Percentiles rank a stretch among this genome's conserved stretches.
Evolutionary conservation across 2,113 vertebrate species (phyloP).

Genomic region (Phyllostomus hastatus): DNA sequence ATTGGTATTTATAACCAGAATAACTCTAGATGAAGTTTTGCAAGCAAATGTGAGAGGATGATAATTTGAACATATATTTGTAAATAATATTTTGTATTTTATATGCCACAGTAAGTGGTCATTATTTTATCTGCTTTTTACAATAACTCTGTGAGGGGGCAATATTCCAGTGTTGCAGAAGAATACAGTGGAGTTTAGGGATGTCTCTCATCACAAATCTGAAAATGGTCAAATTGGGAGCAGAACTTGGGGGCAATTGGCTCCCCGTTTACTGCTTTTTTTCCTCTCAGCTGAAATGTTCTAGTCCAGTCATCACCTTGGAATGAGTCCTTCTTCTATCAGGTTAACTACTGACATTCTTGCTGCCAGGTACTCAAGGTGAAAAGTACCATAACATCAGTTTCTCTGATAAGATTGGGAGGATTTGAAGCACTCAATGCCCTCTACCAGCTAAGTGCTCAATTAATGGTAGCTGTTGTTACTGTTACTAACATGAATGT

Average conservation of each 20-base stretch:
- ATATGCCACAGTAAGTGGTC: neutral
- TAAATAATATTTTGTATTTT: slow-evolving; percentile 5
- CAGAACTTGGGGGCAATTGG: neutral
- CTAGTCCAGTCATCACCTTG: neutral
- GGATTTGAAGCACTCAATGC: neutral
- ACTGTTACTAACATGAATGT: neutral
- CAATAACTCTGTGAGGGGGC: neutral
- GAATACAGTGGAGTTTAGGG: neutral
- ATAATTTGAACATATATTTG: neutral
- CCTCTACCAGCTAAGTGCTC: neutral
- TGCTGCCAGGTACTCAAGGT: neutral
- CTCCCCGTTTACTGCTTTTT: neutral
- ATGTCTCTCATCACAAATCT: neutral
- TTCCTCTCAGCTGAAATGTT: neutral
- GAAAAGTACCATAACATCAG: accelerated
- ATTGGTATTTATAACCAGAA: neutral
- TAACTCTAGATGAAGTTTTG: neutral
- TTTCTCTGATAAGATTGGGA: neutral
- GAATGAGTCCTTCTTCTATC: neutral
- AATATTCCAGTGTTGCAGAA: neutral
- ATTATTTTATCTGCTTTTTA: neutral
- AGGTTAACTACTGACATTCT: neutral
- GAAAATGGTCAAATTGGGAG: neutral
- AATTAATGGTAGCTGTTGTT: neutral
- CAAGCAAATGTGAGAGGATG: neutral